Conservation (phyloP, 1,140 invertebrate species). For the Macrobrachium nipponense region DNA sequence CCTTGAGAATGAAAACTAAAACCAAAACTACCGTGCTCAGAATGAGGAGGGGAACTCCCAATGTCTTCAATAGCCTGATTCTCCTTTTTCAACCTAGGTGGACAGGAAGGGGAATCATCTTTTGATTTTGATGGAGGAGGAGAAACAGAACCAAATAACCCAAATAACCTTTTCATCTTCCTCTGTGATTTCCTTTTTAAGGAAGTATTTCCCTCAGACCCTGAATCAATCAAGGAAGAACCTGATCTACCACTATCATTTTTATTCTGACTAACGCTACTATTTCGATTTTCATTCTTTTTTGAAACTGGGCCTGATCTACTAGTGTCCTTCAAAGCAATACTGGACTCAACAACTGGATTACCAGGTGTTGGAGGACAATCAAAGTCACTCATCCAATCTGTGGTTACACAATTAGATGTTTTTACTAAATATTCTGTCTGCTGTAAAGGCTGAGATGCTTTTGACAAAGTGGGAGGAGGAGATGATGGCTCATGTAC, state of each 20-base stretch:
- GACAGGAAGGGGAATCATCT: not conserved
- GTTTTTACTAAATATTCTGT: not conserved
- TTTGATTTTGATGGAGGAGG: constrained; percentile 12
- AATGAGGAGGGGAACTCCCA: no score
- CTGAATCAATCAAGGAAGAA: not conserved
- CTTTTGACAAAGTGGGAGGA: not conserved
- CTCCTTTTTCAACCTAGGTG: not conserved
- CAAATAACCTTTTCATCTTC: constrained; percentile 46
- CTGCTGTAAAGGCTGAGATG: not conserved
- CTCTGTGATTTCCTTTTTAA: constrained; percentile 32
- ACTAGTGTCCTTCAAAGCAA: not conserved
- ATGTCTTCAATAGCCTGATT: not conserved
- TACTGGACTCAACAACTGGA: constrained; percentile 19
- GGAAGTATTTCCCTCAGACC: not conserved
- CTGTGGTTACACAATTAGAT: constrained; percentile 20
- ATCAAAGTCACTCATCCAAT: constrained; percentile 27
- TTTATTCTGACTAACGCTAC: not conserved
- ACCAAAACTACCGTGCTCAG: constrained; percentile 11
- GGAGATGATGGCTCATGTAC: constrained; percentile 3
- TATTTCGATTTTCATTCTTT: constrained; percentile 20
- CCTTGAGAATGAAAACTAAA: constrained; percentile 32
- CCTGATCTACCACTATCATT: not conserved
- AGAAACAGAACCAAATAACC: constrained; percentile 48
- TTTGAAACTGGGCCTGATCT: not conserved
- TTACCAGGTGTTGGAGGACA: constrained; percentile 45